These are phyloP conservation scores for Myiotriccus ornatus DNA, from an alignment of 2,797 vertebrate genomes.

Conservation along the genomic window DNA sequence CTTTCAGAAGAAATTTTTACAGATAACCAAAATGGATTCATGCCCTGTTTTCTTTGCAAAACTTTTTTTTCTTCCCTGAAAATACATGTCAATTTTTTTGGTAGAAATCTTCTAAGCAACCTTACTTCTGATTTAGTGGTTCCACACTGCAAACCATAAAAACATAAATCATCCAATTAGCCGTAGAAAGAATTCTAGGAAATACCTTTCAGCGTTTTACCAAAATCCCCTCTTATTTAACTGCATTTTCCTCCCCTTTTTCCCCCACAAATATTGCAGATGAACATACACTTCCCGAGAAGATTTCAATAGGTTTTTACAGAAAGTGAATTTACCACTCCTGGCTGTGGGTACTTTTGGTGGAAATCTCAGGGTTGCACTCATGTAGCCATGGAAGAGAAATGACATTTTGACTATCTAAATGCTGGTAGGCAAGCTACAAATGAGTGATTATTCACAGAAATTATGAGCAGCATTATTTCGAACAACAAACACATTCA, in stretches of 20 bases:
- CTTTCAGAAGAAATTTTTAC: background rate
- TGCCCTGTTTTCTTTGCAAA: background rate
- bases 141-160: background rate
- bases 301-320: background rate
- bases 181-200: background rate
- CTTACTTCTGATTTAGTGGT: background rate
- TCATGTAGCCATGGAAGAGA: background rate
- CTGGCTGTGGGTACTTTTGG: background rate
- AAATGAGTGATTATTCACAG: constrained; percentile 48
- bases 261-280: background rate
- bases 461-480: constrained; percentile 29
- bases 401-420: constrained; percentile 43
- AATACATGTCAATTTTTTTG: background rate
- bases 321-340: background rate
- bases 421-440: background rate
- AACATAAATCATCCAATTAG: background rate
- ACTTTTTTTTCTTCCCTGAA: background rate
- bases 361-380: constrained; percentile 5
- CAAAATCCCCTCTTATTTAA: background rate
- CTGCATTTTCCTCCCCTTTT: background rate
- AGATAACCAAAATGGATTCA: background rate
- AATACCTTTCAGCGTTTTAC: background rate
- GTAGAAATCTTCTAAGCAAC: background rate
- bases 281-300: background rate
- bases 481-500: constrained; percentile 56